phyloP scores from a whole-genome alignment of 1,140 invertebrate species.

The Odontomachus brunneus region DNA sequence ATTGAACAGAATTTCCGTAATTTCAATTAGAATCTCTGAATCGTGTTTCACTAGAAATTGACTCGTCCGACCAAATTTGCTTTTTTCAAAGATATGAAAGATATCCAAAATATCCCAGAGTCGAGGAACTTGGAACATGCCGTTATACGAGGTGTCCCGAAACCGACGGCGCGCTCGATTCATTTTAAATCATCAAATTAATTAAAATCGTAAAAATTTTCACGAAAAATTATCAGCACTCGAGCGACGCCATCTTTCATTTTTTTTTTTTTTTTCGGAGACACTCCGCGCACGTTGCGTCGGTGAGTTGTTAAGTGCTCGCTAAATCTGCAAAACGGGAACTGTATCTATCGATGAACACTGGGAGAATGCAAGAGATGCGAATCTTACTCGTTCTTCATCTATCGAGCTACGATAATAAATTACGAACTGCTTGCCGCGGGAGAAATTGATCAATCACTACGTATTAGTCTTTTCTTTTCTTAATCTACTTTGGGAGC shows the following conservation, averaged over 20 bases:
- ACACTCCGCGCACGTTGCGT: constrained; percentile 33
- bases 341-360: constrained; percentile 39
- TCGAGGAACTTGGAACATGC: constrained; percentile 46
- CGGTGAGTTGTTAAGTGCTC: constrained; percentile 39
- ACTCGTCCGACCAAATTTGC: too few species aligned
- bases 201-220: background rate
- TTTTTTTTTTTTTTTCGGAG: constrained; percentile 2
- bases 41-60: too few species aligned
- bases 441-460: constrained; percentile 21
- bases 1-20: too few species aligned
- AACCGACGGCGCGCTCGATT: background rate
- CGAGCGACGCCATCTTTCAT: background rate
- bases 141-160: constrained; percentile 35
- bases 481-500: background rate
- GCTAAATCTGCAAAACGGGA: constrained; percentile 36
- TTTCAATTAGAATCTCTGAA: too few species aligned
- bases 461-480: background rate
- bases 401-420: constrained; percentile 13
- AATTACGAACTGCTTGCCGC: constrained; percentile 11
- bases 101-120: constrained; percentile 4
- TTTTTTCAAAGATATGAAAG: too few species aligned
- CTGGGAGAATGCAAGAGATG: constrained; percentile 31
- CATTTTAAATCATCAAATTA: background rate
- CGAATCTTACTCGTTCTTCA: constrained; percentile 16
- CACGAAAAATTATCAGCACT: background rate